Base-by-base conservation (phyloP, 1,140 invertebrate species). In the Elymnias hypermnestra region DNA sequence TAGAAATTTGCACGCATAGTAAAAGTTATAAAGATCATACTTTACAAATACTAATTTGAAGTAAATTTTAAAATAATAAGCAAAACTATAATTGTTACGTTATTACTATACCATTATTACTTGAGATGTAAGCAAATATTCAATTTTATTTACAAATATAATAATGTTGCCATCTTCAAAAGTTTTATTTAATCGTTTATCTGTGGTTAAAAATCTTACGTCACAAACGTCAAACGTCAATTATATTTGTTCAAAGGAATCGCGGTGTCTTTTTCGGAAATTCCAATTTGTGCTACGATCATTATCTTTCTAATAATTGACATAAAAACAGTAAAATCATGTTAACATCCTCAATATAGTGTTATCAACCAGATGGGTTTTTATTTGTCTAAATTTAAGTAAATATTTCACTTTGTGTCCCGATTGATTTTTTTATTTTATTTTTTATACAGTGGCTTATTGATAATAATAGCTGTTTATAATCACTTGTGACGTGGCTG, bases 361-460 rank as follows among this genome's bases (percentile, higher is more conserved):
- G 13, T 18, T 40, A n/a, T 22, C 15, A 35, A 25, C 29, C 40
- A 53, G 31, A 46, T 35, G 47, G 43, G 29, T 44, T 56, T 52
- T 43, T 48, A 45, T 56, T 37, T 37, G 10, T 43, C 19, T 22
- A 49, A 57, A 46, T 55, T 36, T 35, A 52, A 53, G 43, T 53
- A 53, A 56, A 59, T 62, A 62, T 59, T 47, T 33, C 28, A 44
- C 22, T 43, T 44, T 65, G 66, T 76, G 63, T 71, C 56, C 59
- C 54, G 60, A 72, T 74, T 72, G 66, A 73, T 79, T 83, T 77
- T n/a, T n/a, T 79, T 72, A 72, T 77, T 81, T 76, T 74, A 68
- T 78, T 81, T 76, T 72, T 66, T 63, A 65, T 73, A 71, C 69
- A 68, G 76, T 77, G 74, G 79, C 76, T 83, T 83, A 68, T 79